These are phyloP conservation scores for Junonia oenone DNA, from an alignment of 2,888 invertebrate genomes.

Conservation along the genomic window DNA sequence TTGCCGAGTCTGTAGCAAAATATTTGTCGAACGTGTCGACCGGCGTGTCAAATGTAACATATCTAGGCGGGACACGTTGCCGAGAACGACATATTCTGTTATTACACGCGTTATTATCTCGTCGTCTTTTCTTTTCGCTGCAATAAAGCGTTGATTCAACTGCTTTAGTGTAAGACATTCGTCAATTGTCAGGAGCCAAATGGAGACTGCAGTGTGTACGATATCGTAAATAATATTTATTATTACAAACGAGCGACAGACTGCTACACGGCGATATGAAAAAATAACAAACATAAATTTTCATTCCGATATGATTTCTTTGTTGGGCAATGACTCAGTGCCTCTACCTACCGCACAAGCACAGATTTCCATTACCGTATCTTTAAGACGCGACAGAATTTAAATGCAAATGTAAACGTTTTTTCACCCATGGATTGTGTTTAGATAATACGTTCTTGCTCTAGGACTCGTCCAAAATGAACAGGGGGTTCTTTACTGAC, in stretches of 20 bases:
- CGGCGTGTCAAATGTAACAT: conserved; percentile 66
- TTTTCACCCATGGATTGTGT: conserved; percentile 28
- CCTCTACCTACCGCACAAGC: conserved; percentile 12
- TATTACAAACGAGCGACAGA: conserved; percentile 30
- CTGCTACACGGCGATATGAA: neutral
- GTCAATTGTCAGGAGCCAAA: conserved; percentile 46
- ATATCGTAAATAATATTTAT: conserved; percentile 43
- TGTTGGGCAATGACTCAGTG: conserved; percentile 16
- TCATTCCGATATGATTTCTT: conserved; percentile 3
- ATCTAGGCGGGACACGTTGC: conserved; percentile 71
- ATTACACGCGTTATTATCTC: conserved; percentile 64
- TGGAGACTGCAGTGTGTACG: conserved; percentile 56
- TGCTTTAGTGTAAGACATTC: conserved; percentile 45
- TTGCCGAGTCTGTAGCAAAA: conserved; percentile 69
- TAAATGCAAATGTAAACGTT: conserved; percentile 29
- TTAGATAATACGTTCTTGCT: conserved; percentile 55
- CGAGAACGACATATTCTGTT: conserved; percentile 57
- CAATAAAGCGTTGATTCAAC: conserved; percentile 73
- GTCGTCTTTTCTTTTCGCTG: conserved; percentile 67
- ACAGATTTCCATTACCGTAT: conserved; percentile 25
- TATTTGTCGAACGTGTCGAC: conserved; percentile 77
- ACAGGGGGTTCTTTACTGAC: conserved; percentile 58
- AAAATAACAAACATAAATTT: conserved; percentile 3
- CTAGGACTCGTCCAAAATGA: conserved; percentile 56
- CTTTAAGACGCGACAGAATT: conserved; percentile 23